Conservation (phyloP, 2,113 vertebrate genomes). For the Shinisaurus crocodilurus region DNA sequence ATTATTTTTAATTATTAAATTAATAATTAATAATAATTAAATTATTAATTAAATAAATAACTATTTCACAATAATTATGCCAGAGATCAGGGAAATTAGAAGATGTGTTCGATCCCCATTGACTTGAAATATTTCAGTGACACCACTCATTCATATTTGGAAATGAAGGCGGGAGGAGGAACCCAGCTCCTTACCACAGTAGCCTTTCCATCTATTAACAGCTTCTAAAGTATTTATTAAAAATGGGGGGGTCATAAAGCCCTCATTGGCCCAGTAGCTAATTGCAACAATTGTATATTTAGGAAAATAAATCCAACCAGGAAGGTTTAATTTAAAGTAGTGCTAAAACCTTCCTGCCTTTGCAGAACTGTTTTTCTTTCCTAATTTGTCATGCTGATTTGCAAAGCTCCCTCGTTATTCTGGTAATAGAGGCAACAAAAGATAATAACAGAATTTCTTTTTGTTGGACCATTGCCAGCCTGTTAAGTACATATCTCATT, state of each 20-base stretch:
- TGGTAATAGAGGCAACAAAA: constrained; percentile 58
- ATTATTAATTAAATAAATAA: too few species aligned
- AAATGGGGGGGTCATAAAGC: constrained; percentile 59
- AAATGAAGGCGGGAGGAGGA: constrained; percentile 17
- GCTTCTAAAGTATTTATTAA: constrained; percentile 60
- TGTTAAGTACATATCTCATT: constrained; percentile 64
- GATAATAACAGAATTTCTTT: constrained; percentile 69
- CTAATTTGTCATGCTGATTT: constrained; percentile 71
- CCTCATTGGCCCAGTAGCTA: constrained; percentile 60
- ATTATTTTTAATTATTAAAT: too few species aligned
- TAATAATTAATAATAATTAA: too few species aligned
- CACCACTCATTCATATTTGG: constrained; percentile 47
- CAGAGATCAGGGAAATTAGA: not conserved
- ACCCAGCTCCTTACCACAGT: constrained; percentile 40
- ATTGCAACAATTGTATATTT: constrained; percentile 66
- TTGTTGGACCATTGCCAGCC: constrained; percentile 60
- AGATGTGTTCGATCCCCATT: not conserved
- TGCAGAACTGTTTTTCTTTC: constrained; percentile 55
- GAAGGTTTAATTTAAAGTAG: constrained; percentile 66
- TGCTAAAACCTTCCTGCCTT: constrained; percentile 60
- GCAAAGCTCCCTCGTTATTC: constrained; percentile 61
- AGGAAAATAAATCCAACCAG: constrained; percentile 62
- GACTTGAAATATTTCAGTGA: constrained; percentile 59
- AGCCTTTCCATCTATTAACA: constrained; percentile 54
- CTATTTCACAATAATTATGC: not conserved